Evolutionary conservation across 2,888 invertebrate genomes (phyloP), one percentile per base, ranked within the genome.

Genomic region (Linnaemya tessellans): DNA sequence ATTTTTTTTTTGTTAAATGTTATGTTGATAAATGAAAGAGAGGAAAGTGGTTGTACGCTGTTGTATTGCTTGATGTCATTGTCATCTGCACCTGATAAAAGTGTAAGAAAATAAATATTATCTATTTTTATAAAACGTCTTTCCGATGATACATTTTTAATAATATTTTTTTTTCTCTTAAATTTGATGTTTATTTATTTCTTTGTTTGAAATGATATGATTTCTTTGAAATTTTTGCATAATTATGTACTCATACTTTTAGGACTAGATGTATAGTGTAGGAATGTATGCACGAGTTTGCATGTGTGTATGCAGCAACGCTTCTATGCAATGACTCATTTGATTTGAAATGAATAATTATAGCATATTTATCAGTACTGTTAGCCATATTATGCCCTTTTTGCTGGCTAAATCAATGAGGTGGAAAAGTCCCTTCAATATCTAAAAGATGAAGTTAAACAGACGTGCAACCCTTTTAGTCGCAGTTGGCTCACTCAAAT

Each of bases 81-180:
- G 43, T 43, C 64, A 60, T 51, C 73, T 62, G n/a, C 67, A 77
- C 77, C 77, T 77, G 77, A 77, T 58, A 67, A 22, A 77, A 46
- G 67, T 77, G 46, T 58, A 46, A 58, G 10, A 62, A 49, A 49
- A 46, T n/a, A 18, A 60, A 20, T 11, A 35, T 10, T 11, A 10
- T 5, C 22, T 64, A 51, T 74, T 74, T 74, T 64, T 58, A 58
- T 18, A 7, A 25, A 1, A 25, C n/a, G 18, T 18, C 18, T 49
- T 9, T 43, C n/a, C 8, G 49, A 49, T 51, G 13, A 51, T 51
- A 51, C 20, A 20, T 22, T 51, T 51, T 38, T 56, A 41, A 25
- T 38, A 25, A 25, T 43, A 67, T 25, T 8, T 67, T 18, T 51
- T 10, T 51, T 46, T 22, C 1, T n/a, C 35, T 38, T n/a, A 35